Percentiles rank a stretch among this genome's conserved stretches.
These are phyloP conservation scores for Allacma fusca DNA, from an alignment of 2,888 invertebrate genomes.

Conservation along the genomic window DNA sequence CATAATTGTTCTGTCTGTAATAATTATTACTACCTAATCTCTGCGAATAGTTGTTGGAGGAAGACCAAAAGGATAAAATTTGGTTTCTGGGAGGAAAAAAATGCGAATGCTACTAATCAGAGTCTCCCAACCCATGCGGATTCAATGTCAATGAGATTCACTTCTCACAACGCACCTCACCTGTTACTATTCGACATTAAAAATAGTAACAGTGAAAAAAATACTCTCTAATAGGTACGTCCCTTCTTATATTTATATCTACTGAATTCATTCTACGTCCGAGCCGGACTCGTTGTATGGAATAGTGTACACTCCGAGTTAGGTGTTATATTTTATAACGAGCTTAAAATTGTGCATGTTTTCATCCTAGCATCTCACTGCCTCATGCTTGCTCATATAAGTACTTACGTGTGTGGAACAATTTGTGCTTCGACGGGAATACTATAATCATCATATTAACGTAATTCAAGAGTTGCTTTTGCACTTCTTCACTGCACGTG, in stretches of 20 bases:
- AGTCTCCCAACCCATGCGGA: not conserved
- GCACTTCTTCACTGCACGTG: conserved; percentile 31
- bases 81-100: not conserved
- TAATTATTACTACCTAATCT: not conserved
- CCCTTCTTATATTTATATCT: not conserved
- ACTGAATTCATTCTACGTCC: not conserved
- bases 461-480: conserved; percentile 42
- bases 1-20: not conserved
- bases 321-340: too few relatives aligned
- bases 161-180: not conserved
- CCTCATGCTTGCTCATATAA: conserved; percentile 1
- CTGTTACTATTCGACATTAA: not conserved
- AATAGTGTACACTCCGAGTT: too few relatives aligned
- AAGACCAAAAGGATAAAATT: too few relatives aligned
- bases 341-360: too few relatives aligned
- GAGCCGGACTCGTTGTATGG: too few relatives aligned
- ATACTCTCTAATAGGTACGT: conserved; percentile 3
- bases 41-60: too few relatives aligned
- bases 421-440: conserved; percentile 31
- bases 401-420: conserved; percentile 21
- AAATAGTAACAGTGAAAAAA: not conserved
- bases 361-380: too few relatives aligned
- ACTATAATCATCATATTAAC: conserved; percentile 41
- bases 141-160: conserved; percentile 7
- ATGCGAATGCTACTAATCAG: not conserved